Percentiles rank a stretch among this genome's conserved stretches.
phyloP scores from a whole-genome alignment of 2,113 vertebrate genomes.

The Cynopterus brachyotis region DNA sequence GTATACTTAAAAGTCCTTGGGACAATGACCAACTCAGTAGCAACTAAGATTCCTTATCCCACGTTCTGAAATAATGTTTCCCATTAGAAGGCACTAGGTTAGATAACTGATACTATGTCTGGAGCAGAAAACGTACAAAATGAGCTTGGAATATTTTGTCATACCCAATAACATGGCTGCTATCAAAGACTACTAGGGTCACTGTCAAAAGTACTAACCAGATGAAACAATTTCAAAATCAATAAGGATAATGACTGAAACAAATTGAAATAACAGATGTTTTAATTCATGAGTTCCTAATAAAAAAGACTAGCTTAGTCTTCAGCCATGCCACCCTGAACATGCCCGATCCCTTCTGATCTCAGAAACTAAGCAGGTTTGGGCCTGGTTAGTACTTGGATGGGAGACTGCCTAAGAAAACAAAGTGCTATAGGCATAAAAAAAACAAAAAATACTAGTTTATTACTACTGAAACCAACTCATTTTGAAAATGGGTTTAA shows the following conservation, averaged over 20 bases:
- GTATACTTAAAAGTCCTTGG: not conserved
- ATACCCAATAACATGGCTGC: not conserved
- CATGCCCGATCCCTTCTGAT: too few relatives aligned
- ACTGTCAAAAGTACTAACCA: not conserved
- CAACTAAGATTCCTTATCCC: not conserved
- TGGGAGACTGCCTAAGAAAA: too few relatives aligned
- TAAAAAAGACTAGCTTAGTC: not conserved
- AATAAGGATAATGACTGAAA: not conserved
- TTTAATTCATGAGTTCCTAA: not conserved
- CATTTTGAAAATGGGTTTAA: not conserved
- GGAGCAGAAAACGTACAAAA: not conserved
- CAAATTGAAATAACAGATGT: not conserved
- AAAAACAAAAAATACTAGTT: not conserved
- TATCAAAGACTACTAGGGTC: not conserved
- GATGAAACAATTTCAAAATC: not conserved
- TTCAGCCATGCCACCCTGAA: too few relatives aligned
- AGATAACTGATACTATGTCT: not conserved
- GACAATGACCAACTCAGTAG: not conserved
- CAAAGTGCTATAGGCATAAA: too few relatives aligned
- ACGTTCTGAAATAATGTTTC: not conserved
- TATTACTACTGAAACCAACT: not conserved
- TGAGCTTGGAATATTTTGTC: not conserved
- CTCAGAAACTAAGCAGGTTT: too few relatives aligned
- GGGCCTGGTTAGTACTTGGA: too few relatives aligned
- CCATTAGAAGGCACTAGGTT: not conserved